Evolutionary conservation across 2,888 invertebrate species (phyloP).

Genomic region (Ellobium chinense): DNA sequence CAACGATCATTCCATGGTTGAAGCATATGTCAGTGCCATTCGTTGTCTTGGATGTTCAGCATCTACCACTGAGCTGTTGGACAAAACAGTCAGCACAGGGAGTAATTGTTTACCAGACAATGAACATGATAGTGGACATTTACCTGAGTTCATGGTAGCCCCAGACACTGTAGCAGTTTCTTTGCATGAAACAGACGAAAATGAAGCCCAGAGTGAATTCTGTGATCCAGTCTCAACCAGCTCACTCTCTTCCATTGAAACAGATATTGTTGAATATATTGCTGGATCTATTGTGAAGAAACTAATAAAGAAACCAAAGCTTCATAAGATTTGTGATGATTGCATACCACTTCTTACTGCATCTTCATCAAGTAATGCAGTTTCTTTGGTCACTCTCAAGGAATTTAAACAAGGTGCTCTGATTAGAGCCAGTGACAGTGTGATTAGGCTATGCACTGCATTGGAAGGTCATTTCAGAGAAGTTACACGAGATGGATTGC

Average conservation of each 20-base stretch:
- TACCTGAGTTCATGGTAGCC: no score
- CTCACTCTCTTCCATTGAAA: not conserved
- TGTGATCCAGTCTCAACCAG: not conserved
- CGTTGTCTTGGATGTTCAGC: not conserved
- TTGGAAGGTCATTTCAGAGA: not conserved
- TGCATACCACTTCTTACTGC: not conserved
- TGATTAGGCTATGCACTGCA: not conserved
- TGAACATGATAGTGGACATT: not conserved
- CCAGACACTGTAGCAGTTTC: no score
- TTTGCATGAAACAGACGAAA: no score
- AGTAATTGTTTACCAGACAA: slow-evolving; percentile 4
- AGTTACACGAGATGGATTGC: not conserved
- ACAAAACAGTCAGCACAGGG: slow-evolving; percentile 3
- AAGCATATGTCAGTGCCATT: not conserved
- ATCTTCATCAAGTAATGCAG: not conserved
- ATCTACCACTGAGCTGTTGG: not conserved
- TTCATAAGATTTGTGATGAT: not conserved
- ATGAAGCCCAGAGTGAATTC: not conserved
- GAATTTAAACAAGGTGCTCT: not conserved
- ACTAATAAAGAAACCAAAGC: not conserved
- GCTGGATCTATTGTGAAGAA: not conserved
- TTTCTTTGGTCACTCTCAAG: not conserved
- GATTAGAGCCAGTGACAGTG: not conserved
- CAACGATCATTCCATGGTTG: not conserved
- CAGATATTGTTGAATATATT: not conserved